Percentiles rank a stretch among this genome's conserved stretches.
These are phyloP conservation scores for Muricea muricata DNA, from an alignment of 92 coral and sea anemone genomes.

Conservation along the genomic window DNA sequence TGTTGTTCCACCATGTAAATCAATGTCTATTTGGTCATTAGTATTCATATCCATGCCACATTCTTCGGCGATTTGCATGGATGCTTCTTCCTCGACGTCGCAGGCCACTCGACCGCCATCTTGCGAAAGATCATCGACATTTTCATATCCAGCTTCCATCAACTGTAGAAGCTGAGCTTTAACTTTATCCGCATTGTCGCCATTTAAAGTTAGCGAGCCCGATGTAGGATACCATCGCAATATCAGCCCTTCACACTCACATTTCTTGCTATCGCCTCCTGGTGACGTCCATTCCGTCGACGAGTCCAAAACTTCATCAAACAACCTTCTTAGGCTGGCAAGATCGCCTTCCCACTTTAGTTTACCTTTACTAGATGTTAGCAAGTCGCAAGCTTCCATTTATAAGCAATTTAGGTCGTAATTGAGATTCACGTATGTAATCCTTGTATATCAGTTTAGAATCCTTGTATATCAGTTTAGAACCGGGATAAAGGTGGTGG, in stretches of 20 bases:
- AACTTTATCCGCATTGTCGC: background rate
- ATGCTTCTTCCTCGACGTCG: too few relatives aligned
- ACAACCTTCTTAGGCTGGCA: background rate
- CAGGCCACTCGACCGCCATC: too few relatives aligned
- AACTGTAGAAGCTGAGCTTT: background rate
- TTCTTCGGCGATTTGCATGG: too few relatives aligned
- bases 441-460: too few relatives aligned
- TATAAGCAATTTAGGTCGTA: too few relatives aligned
- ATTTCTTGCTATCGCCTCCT: background rate
- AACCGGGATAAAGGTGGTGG: too few relatives aligned
- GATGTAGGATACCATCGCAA: conserved; percentile 3
- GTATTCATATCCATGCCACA: background rate
- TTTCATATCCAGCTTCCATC: conserved; percentile 5
- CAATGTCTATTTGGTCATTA: too few relatives aligned
- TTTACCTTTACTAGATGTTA: background rate
- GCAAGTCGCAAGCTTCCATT: background rate
- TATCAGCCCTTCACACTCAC: background rate
- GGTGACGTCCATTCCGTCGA: background rate
- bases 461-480: too few relatives aligned
- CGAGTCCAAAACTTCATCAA: background rate
- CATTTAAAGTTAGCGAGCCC: background rate
- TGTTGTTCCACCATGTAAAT: too few relatives aligned
- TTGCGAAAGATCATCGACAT: background rate
- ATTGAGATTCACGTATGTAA: too few relatives aligned
- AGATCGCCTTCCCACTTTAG: conserved; percentile 3